Conservation (phyloP, 2,113 vertebrate genomes). For the Passer domesticus region DNA sequence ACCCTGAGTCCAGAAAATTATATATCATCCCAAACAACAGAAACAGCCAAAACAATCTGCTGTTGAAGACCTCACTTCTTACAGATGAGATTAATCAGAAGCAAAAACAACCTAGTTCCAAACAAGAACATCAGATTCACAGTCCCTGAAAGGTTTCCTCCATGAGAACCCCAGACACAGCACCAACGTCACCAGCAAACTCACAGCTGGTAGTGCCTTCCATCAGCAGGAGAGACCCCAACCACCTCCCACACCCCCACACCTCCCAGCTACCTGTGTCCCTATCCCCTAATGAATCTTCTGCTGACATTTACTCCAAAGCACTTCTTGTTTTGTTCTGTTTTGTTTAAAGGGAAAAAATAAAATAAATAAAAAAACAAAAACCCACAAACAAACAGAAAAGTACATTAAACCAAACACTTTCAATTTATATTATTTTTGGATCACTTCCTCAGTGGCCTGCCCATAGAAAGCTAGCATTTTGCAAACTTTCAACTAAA, state of each 20-base stretch:
- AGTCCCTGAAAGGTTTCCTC: neutral
- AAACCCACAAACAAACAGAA: neutral
- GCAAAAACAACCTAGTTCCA: constrained; percentile 62
- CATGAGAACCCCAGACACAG: constrained; percentile 18
- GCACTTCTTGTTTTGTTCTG: neutral
- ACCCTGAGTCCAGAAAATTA: constrained; percentile 58
- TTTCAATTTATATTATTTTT: constrained; percentile 63
- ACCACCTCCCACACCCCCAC: neutral
- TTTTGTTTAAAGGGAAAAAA: neutral
- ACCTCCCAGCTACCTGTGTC: constrained; percentile 22
- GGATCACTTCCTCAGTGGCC: constrained; percentile 51
- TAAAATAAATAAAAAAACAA: neutral
- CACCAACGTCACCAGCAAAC: constrained; percentile 47
- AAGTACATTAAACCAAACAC: constrained; percentile 54
- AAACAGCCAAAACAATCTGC: constrained; percentile 45
- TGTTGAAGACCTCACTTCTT: constrained; percentile 56
- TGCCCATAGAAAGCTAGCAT: constrained; percentile 25
- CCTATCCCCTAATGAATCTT: constrained; percentile 29
- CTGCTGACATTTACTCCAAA: constrained; percentile 62
- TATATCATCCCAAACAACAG: constrained; percentile 72
- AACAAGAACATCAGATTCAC: constrained; percentile 27
- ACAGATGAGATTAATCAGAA: constrained; percentile 62
- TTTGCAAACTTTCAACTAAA: constrained; percentile 58
- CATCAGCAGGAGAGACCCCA: constrained; percentile 11
- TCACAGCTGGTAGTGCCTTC: constrained; percentile 1